Evolutionary conservation across 2,797 vertebrate genomes (phyloP), one percentile per base, ranked within the genome.

Genomic region (Coracias cyanogaster): DNA sequence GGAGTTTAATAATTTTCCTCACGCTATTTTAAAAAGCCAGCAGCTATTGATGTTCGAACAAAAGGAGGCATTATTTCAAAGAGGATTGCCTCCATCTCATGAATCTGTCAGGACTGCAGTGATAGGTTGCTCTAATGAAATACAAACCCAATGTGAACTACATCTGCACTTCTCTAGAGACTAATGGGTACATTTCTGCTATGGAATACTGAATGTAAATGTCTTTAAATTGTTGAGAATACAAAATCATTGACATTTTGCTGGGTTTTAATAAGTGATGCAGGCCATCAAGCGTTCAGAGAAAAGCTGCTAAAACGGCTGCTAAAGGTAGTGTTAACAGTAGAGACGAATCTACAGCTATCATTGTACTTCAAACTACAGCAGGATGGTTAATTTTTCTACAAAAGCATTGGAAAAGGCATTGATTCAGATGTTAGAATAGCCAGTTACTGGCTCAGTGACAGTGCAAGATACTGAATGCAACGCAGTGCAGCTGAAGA

Each of bases 21-120:
- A 37, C 2, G 16, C 55, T 89, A 15, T 70, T 93, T 89, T n/a
- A 92, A 48, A 84, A 95, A 93, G 66, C 70, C 66, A 86, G 24
- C 64, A 86, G 24, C 17, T 89, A 54, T 37, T 54, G 25, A 35
- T 67, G 82, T 35, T 25, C 83, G 86, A 83, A 93, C 41, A 60
- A 73, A 90, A 81, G 18, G 24, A 93, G 35, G 11, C 39, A 45
- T 22, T 64, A 67, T 61, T 90, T 91, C 58, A 76, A 79, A 91
- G 43, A 72, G 26, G 19, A 90, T 15, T 72, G 67, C 22, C 20
- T 86, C 79, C 29, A 43, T 43, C 55, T 92, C 80, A 69, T 7
- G 1, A 76, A 86, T 72, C 35, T 86, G 66, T 48, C 73, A 91
- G n/a, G 64, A 78, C 1, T 28, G n/a, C 28, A 81, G 25, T n/a